Conservation (phyloP, 2,113 vertebrate genomes). For the Bombycilla garrulus region DNA sequence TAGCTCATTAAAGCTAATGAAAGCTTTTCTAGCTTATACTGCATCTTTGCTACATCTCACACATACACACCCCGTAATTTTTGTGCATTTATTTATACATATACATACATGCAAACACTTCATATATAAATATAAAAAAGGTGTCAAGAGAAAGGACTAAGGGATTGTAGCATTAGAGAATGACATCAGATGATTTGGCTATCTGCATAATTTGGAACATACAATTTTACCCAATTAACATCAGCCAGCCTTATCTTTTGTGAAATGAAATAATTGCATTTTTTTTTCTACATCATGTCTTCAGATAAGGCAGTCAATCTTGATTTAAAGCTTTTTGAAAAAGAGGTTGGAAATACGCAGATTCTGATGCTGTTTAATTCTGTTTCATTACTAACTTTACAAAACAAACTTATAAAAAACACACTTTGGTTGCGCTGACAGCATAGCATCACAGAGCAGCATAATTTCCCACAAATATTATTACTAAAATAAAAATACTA, state of each 20-base stretch:
- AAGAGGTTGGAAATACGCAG: not conserved
- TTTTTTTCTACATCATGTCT: not conserved
- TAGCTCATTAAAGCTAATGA: not conserved
- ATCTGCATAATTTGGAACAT: not conserved
- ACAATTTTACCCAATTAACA: not conserved
- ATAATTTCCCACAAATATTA: not conserved
- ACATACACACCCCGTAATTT: accelerated
- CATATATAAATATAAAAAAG: not conserved
- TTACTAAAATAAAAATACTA: not conserved
- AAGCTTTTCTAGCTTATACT: not conserved
- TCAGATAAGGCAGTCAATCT: not conserved
- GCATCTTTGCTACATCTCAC: not conserved
- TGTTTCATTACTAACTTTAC: not conserved
- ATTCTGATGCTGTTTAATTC: not conserved
- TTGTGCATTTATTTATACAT: not conserved
- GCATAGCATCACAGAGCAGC: not conserved
- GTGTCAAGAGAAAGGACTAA: not conserved
- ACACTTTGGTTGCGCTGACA: not conserved
- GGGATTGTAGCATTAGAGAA: not conserved
- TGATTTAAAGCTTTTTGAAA: not conserved
- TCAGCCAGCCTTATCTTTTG: not conserved
- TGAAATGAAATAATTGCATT: not conserved
- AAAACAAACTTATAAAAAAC: not conserved
- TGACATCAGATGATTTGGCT: not conserved
- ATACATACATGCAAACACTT: not conserved